These are phyloP conservation scores for Lithobates pipiens DNA, from an alignment of 2,797 vertebrate species.

Conservation along the genomic window DNA sequence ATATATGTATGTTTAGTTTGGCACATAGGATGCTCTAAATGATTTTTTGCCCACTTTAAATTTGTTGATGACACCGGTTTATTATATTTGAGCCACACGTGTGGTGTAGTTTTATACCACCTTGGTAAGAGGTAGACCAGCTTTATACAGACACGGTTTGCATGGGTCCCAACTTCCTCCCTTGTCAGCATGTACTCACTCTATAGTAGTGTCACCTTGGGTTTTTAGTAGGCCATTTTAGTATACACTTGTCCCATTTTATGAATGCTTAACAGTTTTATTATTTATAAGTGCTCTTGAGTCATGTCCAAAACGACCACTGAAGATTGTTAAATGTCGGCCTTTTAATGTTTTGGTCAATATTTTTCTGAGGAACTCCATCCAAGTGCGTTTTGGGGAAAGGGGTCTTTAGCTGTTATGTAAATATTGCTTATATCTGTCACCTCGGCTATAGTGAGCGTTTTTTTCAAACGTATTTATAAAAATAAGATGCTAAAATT, in stretches of 20 bases:
- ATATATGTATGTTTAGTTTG: neutral
- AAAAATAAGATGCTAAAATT: too few relatives aligned
- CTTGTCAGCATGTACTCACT: neutral
- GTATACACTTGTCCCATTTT: neutral
- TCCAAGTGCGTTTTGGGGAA: neutral
- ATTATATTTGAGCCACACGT: neutral
- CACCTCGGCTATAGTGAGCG: neutral
- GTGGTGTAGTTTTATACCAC: neutral
- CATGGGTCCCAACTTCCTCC: neutral
- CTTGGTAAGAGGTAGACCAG: neutral
- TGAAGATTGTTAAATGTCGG: neutral
- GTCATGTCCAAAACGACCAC: neutral
- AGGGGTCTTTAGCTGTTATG: too few relatives aligned
- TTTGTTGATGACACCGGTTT: neutral
- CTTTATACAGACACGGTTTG: neutral
- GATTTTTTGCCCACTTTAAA: neutral
- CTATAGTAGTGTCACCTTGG: neutral
- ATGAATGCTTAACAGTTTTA: neutral
- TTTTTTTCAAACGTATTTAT: too few relatives aligned
- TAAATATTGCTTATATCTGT: neutral
- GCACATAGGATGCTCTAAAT: neutral
- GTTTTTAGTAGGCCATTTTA: neutral
- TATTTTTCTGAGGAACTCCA: neutral
- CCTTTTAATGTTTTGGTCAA: neutral
- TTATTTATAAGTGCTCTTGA: constrained; percentile 24